Conservation (phyloP, 2,888 invertebrate species). For the Amaurobius ferox region DNA sequence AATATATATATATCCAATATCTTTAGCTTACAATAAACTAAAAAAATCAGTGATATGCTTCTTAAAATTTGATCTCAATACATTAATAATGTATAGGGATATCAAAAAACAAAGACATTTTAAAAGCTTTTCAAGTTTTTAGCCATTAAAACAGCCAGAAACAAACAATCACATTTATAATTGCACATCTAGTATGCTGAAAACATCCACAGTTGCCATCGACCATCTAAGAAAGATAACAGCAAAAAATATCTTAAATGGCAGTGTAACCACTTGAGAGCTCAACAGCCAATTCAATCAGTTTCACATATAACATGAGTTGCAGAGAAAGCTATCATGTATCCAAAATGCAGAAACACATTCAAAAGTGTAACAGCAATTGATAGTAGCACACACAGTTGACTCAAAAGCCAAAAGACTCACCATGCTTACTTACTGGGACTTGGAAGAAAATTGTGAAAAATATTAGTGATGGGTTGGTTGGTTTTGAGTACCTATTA, state of each 20-base stretch:
- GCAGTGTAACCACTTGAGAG: neutral
- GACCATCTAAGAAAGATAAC: neutral
- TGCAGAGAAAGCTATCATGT: neutral
- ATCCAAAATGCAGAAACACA: neutral
- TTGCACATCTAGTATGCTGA: neutral
- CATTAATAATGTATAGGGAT: neutral
- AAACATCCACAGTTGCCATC: neutral
- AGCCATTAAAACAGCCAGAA: neutral
- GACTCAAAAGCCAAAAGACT: neutral
- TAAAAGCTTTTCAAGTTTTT: neutral
- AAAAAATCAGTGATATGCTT: neutral
- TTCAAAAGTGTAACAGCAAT: neutral
- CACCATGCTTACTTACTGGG: constrained; percentile 42
- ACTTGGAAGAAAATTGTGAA: neutral
- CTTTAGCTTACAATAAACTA: neutral
- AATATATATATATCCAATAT: neutral
- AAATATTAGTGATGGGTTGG: too few species aligned
- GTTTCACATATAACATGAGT: neutral
- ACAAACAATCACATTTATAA: neutral
- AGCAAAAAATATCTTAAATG: constrained; percentile 4
- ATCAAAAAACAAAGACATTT: neutral
- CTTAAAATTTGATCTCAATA: constrained; percentile 5
- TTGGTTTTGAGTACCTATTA: too few species aligned
- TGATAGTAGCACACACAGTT: neutral
- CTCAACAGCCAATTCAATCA: neutral